Evolutionary conservation across 2,113 vertebrate genomes (phyloP), one percentile per base, ranked within the genome.

Genomic region (Thalassoma bifasciatum): DNA sequence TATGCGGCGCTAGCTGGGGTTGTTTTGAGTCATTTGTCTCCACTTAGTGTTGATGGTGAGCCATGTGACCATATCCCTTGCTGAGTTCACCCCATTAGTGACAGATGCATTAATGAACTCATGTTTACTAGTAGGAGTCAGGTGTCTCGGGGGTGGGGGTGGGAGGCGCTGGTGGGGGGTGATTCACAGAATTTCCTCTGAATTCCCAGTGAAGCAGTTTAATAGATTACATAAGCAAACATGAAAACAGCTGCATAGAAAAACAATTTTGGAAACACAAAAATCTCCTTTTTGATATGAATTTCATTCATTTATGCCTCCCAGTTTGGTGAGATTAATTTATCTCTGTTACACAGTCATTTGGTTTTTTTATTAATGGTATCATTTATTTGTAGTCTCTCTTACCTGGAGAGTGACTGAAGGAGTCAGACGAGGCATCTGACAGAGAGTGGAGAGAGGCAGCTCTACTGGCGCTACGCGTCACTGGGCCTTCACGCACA

Each of bases 321-420:
- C 10, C 7, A 36, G 38, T 8, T 9, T 14, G 19, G n/a, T 19
- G 34, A 40, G 0, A 53, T 11, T n/a, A 3, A 19, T 62, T 47
- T 23, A 11, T 10, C 23, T 49, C 51, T 38, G n/a, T n/a, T 5
- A 4, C 10, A 26, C 0, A 22, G 21, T 22, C 24, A 52, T 6
- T 30, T 22, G 12, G 30, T 30, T 30, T 30, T 30, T 30, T n/a
- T n/a, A n/a, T n/a, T 3, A 30, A 30, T 30, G 30, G 6, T 30
- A 30, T 30, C 6, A 30, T 30, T 42, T 30, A 36, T 2, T 21
- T 34, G 2, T 47, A 23, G n/a, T 24, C 24, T 37, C 9, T 76
- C 64, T 91, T 91, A 97, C 97, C 96, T 92, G 95, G 92, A 22
- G 96, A 96, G 7, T 94, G 87, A 68, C 88, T 74, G 9, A 94